phyloP scores from a whole-genome alignment of 2,888 invertebrate species.

The Eupithecia insigniata region DNA sequence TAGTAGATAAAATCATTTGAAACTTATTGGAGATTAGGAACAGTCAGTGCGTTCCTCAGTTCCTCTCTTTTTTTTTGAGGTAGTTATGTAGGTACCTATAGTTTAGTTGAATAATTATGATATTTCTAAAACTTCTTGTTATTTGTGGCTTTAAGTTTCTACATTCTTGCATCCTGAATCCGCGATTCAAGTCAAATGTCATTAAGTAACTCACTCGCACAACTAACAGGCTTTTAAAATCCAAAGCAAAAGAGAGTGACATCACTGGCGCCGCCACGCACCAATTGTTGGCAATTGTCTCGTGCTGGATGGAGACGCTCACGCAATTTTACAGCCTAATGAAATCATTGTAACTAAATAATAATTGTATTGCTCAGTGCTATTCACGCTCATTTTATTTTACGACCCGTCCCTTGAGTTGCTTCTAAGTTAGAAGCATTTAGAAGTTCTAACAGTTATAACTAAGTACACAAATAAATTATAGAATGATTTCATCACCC shows the following conservation, averaged over 20 bases:
- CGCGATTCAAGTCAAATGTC: background rate
- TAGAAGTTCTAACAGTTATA: slow-evolving; percentile 5
- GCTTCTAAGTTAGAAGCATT: no score
- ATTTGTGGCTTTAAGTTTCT: background rate
- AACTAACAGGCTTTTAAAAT: slow-evolving; percentile 10
- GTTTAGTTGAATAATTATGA: background rate
- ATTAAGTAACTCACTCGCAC: background rate
- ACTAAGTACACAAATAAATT: slow-evolving; percentile 3
- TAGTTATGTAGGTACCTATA: no score
- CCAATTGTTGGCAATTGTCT: slow-evolving; percentile 80
- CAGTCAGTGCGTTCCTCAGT: no score
- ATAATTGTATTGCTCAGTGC: slow-evolving; percentile 63
- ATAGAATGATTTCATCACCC: slow-evolving; percentile 5
- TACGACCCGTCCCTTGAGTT: slow-evolving; percentile 49
- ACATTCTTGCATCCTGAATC: background rate
- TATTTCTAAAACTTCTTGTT: no score
- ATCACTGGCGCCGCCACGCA: slow-evolving; percentile 78
- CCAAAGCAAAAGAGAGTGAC: slow-evolving; percentile 60
- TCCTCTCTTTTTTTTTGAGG: no score
- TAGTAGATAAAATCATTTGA: no score
- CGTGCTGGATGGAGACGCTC: slow-evolving; percentile 60
- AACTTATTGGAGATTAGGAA: no score
- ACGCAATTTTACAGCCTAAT: slow-evolving; percentile 64
- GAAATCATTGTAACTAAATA: slow-evolving; percentile 72
- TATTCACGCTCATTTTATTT: slow-evolving; percentile 39